These are phyloP conservation scores for Phallusia fumigata DNA, from an alignment of 23 tunicate species.

Conservation along the genomic window DNA sequence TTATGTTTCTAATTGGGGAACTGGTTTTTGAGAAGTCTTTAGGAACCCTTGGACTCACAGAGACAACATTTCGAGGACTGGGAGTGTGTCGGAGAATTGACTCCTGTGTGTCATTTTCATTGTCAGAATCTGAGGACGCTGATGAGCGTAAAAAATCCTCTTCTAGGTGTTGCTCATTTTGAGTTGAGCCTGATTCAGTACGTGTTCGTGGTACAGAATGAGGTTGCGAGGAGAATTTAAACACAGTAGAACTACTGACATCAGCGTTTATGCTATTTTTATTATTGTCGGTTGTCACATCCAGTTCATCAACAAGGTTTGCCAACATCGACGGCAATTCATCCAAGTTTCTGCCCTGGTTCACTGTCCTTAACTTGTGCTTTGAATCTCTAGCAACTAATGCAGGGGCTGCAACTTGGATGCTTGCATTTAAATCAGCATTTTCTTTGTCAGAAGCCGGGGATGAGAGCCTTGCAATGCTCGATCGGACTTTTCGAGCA, in stretches of 20 bases:
- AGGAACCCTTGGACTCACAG: slow-evolving; percentile 7
- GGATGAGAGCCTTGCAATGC: slow-evolving; percentile 29
- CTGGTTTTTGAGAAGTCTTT: slow-evolving; percentile 10
- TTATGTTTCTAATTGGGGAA: background rate
- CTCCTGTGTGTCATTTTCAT: slow-evolving; percentile 26
- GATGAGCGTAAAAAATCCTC: slow-evolving; percentile 13
- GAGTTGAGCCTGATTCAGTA: slow-evolving; percentile 20
- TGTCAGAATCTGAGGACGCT: slow-evolving; percentile 13
- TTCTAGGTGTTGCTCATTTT: background rate
- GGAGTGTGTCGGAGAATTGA: slow-evolving; percentile 48
- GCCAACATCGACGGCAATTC: background rate
- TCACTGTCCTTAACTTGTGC: background rate
- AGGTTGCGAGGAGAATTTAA: slow-evolving; percentile 56
- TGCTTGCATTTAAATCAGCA: background rate
- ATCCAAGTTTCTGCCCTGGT: background rate
- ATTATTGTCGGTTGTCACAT: background rate
- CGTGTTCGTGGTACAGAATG: slow-evolving; percentile 41
- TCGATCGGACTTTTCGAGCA: slow-evolving; percentile 32
- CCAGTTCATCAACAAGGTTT: slow-evolving; percentile 6
- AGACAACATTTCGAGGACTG: slow-evolving; percentile 23
- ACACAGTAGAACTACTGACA: slow-evolving; percentile 8
- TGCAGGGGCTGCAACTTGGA: background rate
- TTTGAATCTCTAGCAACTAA: background rate
- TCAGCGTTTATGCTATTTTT: background rate
- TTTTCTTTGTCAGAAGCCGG: background rate